Base-by-base conservation (phyloP, 2,113 vertebrate species). In the Ammodytes dubius region DNA sequence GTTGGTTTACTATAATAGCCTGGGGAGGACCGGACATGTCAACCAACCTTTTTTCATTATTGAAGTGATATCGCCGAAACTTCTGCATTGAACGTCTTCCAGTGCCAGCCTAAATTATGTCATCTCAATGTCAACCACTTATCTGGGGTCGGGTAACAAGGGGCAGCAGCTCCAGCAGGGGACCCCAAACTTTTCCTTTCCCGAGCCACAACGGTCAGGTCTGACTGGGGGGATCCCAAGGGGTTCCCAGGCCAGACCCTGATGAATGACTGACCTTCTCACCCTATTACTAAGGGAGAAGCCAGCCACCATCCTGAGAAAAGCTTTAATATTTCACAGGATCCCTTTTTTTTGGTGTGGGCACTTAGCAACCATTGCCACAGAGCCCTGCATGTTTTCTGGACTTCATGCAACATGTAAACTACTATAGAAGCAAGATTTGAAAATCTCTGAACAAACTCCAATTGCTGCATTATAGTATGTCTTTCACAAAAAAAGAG, bases 381-480 rank as follows among this genome's bases (percentile, higher is more conserved):
- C 27, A 6, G 0, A 49, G 8, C 15, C n/a, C 12, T 49, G 50
- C 57, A 14, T 15, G 14, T 12, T 4, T 47, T 47, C 58, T 14
- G 19, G 8, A 52, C 39, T 52, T 45, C 4, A 4, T 57, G n/a
- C 50, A 53, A 52, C 3, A 4, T 45, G 35, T 10, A 72, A 73
- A 83, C 50, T 43, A 53, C 49, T 65, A 39, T 12, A 27, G 27
- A 27, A 27, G 27, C 27, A 42, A 53, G 58, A 47, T 17, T 56
- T 52, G 1, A 63, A 72, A 72, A 59, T 67, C 0, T 1, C 74
- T n/a, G 50, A 77, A 77, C 49, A 76, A 77, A 77, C 46, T 50
- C 43, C 0, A 4, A 37, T 47, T 12, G 52, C 50, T 13, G 50
- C 46, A 54, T 43, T 8, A 35, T 15, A 71, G 37, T 3, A 3